Conservation (phyloP, 2,797 vertebrate species). For the Poecilia gillii region DNA sequence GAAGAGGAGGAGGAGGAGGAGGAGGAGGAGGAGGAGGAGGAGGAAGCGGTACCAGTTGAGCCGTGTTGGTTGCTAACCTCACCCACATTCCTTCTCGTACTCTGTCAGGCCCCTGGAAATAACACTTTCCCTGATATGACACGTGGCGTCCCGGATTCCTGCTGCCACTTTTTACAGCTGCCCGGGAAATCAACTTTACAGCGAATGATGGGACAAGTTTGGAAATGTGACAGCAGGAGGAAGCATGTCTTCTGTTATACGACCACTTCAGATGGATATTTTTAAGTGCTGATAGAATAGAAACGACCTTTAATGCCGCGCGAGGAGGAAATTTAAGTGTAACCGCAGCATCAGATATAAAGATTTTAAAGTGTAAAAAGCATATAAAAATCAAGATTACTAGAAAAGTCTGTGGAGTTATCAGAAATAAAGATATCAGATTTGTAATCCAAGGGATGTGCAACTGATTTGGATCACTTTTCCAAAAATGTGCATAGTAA, state of each 20-base stretch:
- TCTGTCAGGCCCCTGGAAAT: slow-evolving; percentile 70
- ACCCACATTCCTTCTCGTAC: slow-evolving; percentile 70
- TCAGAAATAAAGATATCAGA: no score
- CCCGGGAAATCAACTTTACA: slow-evolving; percentile 43
- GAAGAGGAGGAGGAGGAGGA: no score
- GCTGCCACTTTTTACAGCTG: slow-evolving; percentile 46
- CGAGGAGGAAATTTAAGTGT: no score
- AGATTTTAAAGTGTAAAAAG: no score
- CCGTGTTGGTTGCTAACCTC: slow-evolving; percentile 64
- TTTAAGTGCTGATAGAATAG: neutral
- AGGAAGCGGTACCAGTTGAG: slow-evolving; percentile 58
- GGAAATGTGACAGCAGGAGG: slow-evolving; percentile 21
- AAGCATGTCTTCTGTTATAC: neutral
- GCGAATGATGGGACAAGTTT: slow-evolving; percentile 36
- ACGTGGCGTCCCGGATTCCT: slow-evolving; percentile 38
- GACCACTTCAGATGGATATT: neutral
- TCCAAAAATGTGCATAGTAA: no score
- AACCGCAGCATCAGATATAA: no score
- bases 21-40: slow-evolving; percentile 29
- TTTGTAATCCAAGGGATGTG: no score
- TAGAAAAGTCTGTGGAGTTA: no score
- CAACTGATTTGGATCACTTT: no score
- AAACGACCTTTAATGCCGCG: no score
- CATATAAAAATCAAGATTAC: no score
- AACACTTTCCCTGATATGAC: slow-evolving; percentile 58